Evolutionary conservation across 1,140 invertebrate genomes (phyloP).

Genomic region (Tetramorium simillimum): DNA sequence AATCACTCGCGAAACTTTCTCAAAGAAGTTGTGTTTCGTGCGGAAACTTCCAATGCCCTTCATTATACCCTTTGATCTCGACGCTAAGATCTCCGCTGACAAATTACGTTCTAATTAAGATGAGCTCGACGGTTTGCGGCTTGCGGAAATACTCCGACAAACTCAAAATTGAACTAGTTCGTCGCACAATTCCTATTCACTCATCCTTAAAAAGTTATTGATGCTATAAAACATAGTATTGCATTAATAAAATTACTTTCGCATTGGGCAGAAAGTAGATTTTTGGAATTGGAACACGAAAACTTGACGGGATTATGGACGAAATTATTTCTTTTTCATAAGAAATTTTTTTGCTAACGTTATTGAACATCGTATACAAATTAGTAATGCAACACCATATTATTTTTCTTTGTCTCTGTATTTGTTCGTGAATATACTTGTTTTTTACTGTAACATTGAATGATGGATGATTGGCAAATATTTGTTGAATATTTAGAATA

Average conservation of each 20-base stretch:
- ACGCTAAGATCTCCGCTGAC: slow-evolving; percentile 55
- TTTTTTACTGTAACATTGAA: background rate
- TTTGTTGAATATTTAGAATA: background rate
- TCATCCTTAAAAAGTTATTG: background rate
- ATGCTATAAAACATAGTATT: background rate
- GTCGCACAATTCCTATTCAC: background rate
- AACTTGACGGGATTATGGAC: background rate
- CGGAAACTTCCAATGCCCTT: slow-evolving; percentile 68
- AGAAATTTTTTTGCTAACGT: background rate
- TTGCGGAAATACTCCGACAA: slow-evolving; percentile 2
- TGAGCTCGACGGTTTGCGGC: slow-evolving; percentile 10
- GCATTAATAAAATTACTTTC: background rate
- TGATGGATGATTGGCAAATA: background rate
- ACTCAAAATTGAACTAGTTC: slow-evolving; percentile 33
- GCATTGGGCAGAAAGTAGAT: background rate
- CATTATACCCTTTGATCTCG: slow-evolving; percentile 61
- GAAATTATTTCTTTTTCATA: background rate
- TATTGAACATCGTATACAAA: background rate
- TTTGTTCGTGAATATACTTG: background rate
- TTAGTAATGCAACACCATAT: background rate
- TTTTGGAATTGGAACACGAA: background rate
- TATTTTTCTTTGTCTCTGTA: background rate
- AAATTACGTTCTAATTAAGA: slow-evolving; percentile 71
- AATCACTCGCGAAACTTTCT: slow-evolving; percentile 72
- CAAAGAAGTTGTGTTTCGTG: slow-evolving; percentile 71